Evolutionary conservation across 2,113 vertebrate species (phyloP).

Genomic region (Ochotona curzoniae): DNA sequence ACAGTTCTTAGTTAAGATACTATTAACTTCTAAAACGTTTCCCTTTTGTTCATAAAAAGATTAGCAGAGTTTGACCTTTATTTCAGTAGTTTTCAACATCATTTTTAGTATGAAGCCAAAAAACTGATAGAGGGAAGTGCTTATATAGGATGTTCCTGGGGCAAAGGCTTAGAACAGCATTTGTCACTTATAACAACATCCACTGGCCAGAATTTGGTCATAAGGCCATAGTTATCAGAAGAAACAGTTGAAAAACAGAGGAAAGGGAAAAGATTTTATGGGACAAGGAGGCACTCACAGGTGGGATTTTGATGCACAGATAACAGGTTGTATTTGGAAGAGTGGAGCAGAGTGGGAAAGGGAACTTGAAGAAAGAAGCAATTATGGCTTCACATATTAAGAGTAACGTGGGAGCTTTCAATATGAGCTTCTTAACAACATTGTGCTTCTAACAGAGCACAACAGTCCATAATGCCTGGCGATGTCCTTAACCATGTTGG

Average conservation of each 20-base stretch:
- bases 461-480: not conserved
- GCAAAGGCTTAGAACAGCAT: not conserved
- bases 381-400: not conserved
- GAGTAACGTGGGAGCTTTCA: not conserved
- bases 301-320: not conserved
- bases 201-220: not conserved
- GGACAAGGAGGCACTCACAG: not conserved
- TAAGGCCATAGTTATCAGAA: not conserved
- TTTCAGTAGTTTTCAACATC: not conserved
- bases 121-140: not conserved
- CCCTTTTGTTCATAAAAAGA: not conserved
- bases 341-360: not conserved
- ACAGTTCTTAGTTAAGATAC: slow-evolving; percentile 1
- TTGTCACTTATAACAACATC: not conserved
- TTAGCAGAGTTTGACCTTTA: not conserved
- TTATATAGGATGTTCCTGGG: not conserved
- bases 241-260: not conserved
- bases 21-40: slow-evolving; percentile 41
- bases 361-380: not conserved
- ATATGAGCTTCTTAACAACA: not conserved
- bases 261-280: not conserved
- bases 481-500: slow-evolving; percentile 39
- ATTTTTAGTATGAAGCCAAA: not conserved
- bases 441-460: slow-evolving; percentile 23
- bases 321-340: not conserved